A percentile compares a stretch with the other conserved stretches of the same genome.
phyloP scores from a whole-genome alignment of 2,797 vertebrate genomes.

The Fistularia tabacaria region DNA sequence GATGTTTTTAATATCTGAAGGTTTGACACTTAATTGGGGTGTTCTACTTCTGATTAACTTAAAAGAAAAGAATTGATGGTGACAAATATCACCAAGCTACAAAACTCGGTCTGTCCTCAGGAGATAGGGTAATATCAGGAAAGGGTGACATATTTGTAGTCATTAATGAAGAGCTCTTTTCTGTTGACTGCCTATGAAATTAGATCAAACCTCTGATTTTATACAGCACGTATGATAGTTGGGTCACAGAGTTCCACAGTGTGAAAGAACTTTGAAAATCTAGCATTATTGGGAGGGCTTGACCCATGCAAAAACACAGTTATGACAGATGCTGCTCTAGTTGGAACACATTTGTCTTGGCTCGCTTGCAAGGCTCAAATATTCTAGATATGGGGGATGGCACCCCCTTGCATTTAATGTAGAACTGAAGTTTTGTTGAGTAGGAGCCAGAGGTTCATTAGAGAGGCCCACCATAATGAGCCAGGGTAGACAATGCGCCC shows the following conservation, averaged over 20 bases:
- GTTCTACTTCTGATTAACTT: conserved; percentile 15
- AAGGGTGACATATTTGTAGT: too few relatives aligned
- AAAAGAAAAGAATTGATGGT: conserved; percentile 1
- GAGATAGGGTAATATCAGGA: too few relatives aligned
- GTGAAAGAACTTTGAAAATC: conserved; percentile 45
- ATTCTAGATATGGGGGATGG: conserved; percentile 8
- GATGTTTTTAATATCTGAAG: conserved; percentile 10
- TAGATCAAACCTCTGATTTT: conserved; percentile 37
- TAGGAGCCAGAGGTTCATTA: conserved; percentile 39
- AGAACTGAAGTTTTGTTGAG: conserved; percentile 23
- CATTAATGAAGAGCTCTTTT: too few relatives aligned
- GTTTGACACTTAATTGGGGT: conserved; percentile 35
- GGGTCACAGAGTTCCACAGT: conserved; percentile 42
- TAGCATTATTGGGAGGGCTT: conserved; percentile 25
- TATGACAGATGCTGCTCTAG: conserved; percentile 10
- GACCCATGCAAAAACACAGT: conserved; percentile 13
- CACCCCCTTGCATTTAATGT: conserved; percentile 6
- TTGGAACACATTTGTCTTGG: conserved; percentile 7
- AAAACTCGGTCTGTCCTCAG: too few relatives aligned
- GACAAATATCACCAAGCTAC: too few relatives aligned
- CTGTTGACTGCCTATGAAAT: conserved; percentile 20
- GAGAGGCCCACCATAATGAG: conserved; percentile 54
- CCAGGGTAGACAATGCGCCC: conserved; percentile 52
- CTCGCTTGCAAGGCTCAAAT: conserved; percentile 4
- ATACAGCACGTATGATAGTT: conserved; percentile 39